Evolutionary conservation across 2,797 vertebrate genomes (phyloP), one percentile per base, ranked within the genome.

Genomic region (Muscicapa striata): DNA sequence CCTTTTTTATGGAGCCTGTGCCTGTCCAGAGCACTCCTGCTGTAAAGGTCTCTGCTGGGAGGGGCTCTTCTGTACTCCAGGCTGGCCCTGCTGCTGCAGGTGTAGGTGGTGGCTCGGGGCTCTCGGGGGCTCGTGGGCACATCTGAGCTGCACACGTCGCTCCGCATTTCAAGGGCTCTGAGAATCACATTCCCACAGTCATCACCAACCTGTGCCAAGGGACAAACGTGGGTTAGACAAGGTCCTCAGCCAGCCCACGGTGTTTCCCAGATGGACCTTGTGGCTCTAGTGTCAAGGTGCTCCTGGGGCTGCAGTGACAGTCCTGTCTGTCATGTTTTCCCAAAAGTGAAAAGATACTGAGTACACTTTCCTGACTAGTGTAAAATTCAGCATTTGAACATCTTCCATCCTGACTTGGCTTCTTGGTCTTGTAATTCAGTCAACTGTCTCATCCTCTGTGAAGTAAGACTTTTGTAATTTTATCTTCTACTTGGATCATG

Each of bases 61-160:
- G 98, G 95, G 11, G 98, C 98, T 95, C 98, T 98, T 81, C 99
- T 98, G 96, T 98, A 98, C 96, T 99, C 99, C 97, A 99, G 98
- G 98, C 97, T 99, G 96, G 98, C 98, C 22, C 98, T 98, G 97
- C 98, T 98, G 97, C 99, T 98, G 1, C 98, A 98, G 0, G 98
- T 98, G 95, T 98, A 98, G 96, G 97, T 98, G 84, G 98, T 98
- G 79, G 98, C 97, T 91, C 95, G 97, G 17, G 98, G 97, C 83
- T 99, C 98, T 8, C 94, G 98, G 77, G 98, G 95, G 51, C 97
- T 96, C 0, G 96, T 96, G 87, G 99, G 97, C 97, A 98, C 97
- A 3, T 99, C 98, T 4, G 98, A 97, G 89, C 98, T 98, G 15
- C 98, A 97, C 89, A 98, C 96, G 51, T 99, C 98, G 23, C 98